Conservation (phyloP, 2,797 vertebrate species). For the Delichon dasypus region DNA sequence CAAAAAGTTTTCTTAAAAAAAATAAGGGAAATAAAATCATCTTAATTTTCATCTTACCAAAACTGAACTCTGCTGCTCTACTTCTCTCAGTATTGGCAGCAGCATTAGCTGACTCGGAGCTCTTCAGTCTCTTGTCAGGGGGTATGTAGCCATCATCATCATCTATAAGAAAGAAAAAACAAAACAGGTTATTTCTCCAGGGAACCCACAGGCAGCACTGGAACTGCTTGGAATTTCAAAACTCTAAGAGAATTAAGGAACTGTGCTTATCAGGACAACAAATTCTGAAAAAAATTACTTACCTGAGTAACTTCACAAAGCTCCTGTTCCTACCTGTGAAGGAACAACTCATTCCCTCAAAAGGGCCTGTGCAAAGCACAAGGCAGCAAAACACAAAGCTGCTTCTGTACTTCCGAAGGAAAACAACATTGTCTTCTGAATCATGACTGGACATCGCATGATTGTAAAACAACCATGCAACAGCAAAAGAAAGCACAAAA, state of each 20-base stretch:
- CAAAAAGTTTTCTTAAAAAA: neutral
- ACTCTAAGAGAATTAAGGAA: neutral
- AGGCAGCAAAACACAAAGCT: neutral
- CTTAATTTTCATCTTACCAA: conserved; percentile 58
- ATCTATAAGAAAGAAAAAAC: neutral
- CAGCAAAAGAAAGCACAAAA: neutral
- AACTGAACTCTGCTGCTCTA: conserved; percentile 73
- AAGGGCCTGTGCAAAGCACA: neutral
- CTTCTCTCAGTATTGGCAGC: conserved; percentile 51
- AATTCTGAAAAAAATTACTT: neutral
- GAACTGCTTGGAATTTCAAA: neutral
- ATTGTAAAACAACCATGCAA: accelerated
- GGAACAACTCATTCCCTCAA: neutral
- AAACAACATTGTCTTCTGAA: neutral
- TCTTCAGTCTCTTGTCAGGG: conserved; percentile 68
- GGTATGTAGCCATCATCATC: conserved; percentile 67
- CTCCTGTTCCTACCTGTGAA: neutral
- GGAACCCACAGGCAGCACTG: accelerated
- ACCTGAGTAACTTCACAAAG: neutral
- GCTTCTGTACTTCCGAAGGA: neutral
- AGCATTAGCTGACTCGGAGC: neutral
- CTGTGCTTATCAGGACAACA: neutral
- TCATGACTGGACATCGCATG: accelerated
- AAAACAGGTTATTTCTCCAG: neutral
- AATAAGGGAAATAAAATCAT: neutral